Evolutionary conservation across 2,888 invertebrate genomes (phyloP), one percentile per base, ranked within the genome.

Genomic region (Rhimphoctona megacephalus): DNA sequence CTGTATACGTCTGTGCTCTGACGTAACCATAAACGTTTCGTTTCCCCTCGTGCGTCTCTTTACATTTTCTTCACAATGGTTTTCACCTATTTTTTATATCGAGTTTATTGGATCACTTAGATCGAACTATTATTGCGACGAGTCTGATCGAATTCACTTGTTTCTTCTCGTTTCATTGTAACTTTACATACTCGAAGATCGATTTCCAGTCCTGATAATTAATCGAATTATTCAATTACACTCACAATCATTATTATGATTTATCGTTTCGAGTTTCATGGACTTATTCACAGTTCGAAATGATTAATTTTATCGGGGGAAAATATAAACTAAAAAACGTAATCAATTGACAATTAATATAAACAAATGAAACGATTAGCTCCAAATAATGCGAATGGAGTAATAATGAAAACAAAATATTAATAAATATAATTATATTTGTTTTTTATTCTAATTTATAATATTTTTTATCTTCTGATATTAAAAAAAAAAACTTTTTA

Each of bases 41-140:
- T 57, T 67, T 6, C 6, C 36, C 22, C 8, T 39, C 36, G 33
- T 57, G n/a, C 17, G 6, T 25, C 36, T 25, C 67, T 14, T 17
- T 22, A n/a, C 54, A 19, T 74, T 36, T 49, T 7, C 11, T 52
- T n/a, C 1, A 49, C 17, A 66, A 49, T 3, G 22, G 14, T 76
- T 43, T 25, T 14, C 36, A 33, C 66, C 69, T 57, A 67, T 81
- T 85, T 81, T 85, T 49, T 17, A 36, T 17, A 67, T 76, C 54
- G 72, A 30, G 66, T 61, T 70, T 43, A 81, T 81, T 81, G 30
- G 67, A 81, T 74, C 22, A 69, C 64, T 19, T 14, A n/a, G 43
- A 61, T 52, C 36, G 39, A 52, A 25, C 14, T 49, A 39, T 49
- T 64, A 72, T 77, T 85, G 72, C 22, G 25, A 81, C 74, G 46